phyloP scores from a whole-genome alignment of 2,113 vertebrate genomes.

The Megaleporinus macrocephalus region DNA sequence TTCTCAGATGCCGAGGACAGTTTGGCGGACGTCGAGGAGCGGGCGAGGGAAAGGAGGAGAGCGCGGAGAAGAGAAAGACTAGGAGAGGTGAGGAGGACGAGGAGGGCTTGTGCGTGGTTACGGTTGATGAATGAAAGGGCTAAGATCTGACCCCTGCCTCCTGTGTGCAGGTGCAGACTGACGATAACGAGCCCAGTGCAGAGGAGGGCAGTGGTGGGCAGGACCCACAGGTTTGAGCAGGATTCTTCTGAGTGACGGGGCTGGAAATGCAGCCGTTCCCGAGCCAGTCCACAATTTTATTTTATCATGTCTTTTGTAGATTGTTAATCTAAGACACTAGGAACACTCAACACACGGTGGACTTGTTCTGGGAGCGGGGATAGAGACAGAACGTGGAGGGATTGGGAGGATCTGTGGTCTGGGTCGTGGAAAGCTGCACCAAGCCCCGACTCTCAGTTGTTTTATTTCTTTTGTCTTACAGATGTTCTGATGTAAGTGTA shows the following conservation, averaged over 20 bases:
- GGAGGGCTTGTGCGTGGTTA: neutral
- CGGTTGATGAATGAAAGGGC: neutral
- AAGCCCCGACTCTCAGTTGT: neutral
- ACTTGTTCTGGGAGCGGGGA: neutral
- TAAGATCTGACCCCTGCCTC: constrained; percentile 23
- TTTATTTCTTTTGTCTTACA: neutral
- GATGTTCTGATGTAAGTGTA: neutral
- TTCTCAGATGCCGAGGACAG: constrained; percentile 70
- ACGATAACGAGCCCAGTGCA: constrained; percentile 76
- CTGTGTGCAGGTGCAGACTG: constrained; percentile 64
- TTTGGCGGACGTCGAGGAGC: constrained; percentile 73
- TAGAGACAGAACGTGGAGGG: neutral
- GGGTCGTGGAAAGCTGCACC: neutral
- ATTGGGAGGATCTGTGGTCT: neutral
- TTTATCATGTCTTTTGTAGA: neutral
- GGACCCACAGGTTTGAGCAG: constrained; percentile 71
- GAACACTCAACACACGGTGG: neutral
- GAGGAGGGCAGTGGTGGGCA: constrained; percentile 73
- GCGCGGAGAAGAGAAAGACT: constrained; percentile 73
- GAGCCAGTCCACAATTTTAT: neutral
- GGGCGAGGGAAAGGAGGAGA: constrained; percentile 73
- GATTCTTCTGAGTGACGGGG: neutral
- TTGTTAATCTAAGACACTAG: no score
- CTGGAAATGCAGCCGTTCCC: neutral
- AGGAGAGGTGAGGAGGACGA: constrained; percentile 64